Evolutionary conservation across 2,888 invertebrate species (phyloP).

Genomic region (Neoitamus cyanurus): DNA sequence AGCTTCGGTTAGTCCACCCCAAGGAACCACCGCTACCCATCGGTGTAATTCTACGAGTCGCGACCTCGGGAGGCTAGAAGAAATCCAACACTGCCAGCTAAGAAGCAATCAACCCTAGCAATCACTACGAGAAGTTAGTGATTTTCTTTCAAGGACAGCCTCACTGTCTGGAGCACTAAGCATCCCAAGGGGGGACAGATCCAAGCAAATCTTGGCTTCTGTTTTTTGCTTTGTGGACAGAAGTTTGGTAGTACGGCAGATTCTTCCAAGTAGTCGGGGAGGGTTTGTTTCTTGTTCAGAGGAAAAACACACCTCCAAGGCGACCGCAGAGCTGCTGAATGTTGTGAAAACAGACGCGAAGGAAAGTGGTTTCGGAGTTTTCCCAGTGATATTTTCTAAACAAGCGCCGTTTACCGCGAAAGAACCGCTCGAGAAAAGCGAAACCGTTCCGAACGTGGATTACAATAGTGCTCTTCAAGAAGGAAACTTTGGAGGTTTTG

Average conservation of each 20-base stretch:
- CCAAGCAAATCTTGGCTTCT: not conserved
- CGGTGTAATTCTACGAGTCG: not conserved
- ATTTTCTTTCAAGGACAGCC: not conserved
- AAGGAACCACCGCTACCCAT: not conserved
- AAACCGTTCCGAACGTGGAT: not conserved
- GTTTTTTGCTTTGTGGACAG: not conserved
- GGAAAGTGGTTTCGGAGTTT: not conserved
- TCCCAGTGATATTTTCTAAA: not conserved
- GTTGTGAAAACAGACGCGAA: not conserved
- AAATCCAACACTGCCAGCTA: slow-evolving; percentile 20
- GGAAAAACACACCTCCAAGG: not conserved
- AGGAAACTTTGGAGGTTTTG: not conserved
- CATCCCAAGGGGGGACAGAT: not conserved
- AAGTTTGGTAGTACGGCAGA: not conserved
- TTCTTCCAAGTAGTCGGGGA: not conserved
- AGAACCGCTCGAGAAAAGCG: not conserved
- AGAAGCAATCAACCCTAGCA: not conserved
- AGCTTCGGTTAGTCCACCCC: slow-evolving; percentile 12
- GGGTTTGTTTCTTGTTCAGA: not conserved
- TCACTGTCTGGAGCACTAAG: not conserved
- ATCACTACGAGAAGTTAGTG: not conserved
- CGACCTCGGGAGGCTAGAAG: not conserved
- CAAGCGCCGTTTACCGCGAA: not conserved
- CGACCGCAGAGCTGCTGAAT: not conserved
- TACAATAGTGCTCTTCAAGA: not conserved